Evolutionary conservation across 2,113 vertebrate genomes (phyloP).

Genomic region (Dicentrarchus labrax): DNA sequence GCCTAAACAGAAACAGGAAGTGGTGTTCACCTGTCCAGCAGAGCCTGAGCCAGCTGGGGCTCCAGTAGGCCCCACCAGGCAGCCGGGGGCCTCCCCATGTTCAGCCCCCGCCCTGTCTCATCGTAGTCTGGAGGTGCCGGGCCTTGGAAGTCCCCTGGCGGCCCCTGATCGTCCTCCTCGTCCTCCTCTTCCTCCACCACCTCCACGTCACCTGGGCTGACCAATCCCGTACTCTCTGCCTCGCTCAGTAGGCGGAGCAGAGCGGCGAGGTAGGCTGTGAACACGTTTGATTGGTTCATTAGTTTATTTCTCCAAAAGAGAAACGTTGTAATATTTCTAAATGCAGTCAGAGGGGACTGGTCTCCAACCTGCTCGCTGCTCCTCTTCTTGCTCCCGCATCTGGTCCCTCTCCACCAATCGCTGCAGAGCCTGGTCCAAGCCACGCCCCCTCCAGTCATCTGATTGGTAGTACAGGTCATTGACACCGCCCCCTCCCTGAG

Average conservation of each 20-base stretch:
- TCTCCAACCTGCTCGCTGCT: slow-evolving; percentile 61
- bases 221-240: slow-evolving; percentile 64
- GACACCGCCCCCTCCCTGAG: slow-evolving; percentile 54
- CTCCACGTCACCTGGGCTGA: slow-evolving; percentile 46
- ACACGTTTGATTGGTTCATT: slow-evolving; percentile 23
- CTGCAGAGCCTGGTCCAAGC: slow-evolving; percentile 84
- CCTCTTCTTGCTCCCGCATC: slow-evolving; percentile 77
- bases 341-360: too few relatives aligned
- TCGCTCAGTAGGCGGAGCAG: slow-evolving; percentile 84
- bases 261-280: slow-evolving; percentile 78
- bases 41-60: slow-evolving; percentile 76
- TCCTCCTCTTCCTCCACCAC: slow-evolving; percentile 74
- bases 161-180: slow-evolving; percentile 72
- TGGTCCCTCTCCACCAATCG: slow-evolving; percentile 85
- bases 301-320: not conserved
- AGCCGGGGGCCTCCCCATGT: slow-evolving; percentile 72
- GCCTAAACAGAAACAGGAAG: not conserved
- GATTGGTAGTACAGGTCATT: slow-evolving; percentile 78
- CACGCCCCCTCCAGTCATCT: slow-evolving; percentile 75
- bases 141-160: slow-evolving; percentile 73
- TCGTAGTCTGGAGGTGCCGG: slow-evolving; percentile 81
- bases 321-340: not conserved
- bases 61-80: slow-evolving; percentile 72
- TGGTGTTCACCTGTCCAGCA: slow-evolving; percentile 76
- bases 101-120: slow-evolving; percentile 76